Conservation (phyloP, 2,113 vertebrate genomes). For the Clarias magur region DNA sequence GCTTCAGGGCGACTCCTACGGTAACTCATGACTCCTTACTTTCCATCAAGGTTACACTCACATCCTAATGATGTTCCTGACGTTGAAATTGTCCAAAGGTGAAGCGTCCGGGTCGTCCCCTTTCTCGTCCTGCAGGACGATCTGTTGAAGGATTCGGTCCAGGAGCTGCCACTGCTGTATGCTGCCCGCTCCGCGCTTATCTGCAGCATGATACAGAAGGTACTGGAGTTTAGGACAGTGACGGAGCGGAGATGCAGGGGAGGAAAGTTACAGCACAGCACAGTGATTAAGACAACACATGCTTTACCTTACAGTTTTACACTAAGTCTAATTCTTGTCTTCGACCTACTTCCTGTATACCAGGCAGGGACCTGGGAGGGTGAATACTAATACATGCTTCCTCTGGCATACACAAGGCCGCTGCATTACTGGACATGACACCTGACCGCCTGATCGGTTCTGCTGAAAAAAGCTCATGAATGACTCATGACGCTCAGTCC, state of each 20-base stretch:
- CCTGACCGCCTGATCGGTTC: too few species aligned
- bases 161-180: slow-evolving; percentile 95
- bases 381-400: neutral
- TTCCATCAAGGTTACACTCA: slow-evolving; percentile 70
- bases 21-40: neutral
- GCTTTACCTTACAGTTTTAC: neutral
- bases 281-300: neutral
- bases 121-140: slow-evolving; percentile 92
- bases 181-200: slow-evolving; percentile 84
- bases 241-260: too few species aligned
- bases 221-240: neutral
- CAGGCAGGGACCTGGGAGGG: neutral
- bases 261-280: neutral
- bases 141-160: slow-evolving; percentile 94
- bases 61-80: slow-evolving; percentile 96
- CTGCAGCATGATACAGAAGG: slow-evolving; percentile 62
- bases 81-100: slow-evolving; percentile 93
- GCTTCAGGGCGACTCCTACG: neutral
- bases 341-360: too few species aligned
- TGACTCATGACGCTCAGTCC: too few species aligned
- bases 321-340: neutral
- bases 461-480: too few species aligned
- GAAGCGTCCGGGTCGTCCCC: slow-evolving; percentile 89
- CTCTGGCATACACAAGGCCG: neutral
- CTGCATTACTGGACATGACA: neutral